Evolutionary conservation across 2,113 vertebrate genomes (phyloP).

Genomic region (Cygnus atratus): DNA sequence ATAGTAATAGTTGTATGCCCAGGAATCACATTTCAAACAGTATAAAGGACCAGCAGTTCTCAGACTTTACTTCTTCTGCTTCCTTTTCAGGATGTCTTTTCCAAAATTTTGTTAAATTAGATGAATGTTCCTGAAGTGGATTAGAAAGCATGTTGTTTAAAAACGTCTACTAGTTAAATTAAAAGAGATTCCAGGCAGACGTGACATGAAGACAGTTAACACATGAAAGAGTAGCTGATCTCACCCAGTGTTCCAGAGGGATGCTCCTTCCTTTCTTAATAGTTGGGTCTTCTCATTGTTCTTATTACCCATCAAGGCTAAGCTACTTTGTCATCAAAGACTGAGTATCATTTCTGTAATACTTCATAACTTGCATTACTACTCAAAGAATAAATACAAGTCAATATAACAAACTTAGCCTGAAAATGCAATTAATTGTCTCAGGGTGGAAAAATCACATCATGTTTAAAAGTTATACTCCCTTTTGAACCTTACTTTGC

Average conservation of each 20-base stretch:
- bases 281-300: not conserved
- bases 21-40: not conserved
- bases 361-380: not conserved
- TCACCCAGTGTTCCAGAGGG: not conserved
- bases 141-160: not conserved
- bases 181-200: not conserved
- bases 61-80: not conserved
- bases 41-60: not conserved
- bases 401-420: not conserved
- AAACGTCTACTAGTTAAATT: not conserved
- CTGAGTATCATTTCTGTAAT: not conserved
- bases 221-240: not conserved
- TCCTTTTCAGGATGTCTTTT: not conserved
- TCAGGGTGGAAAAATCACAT: not conserved
- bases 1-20: not conserved
- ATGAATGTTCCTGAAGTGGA: not conserved
- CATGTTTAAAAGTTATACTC: not conserved
- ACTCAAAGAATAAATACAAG: not conserved
- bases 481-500: not conserved
- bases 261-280: not conserved
- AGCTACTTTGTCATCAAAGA: not conserved
- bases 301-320: not conserved
- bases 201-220: not conserved
- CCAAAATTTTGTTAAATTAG: not conserved
- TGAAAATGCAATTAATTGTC: not conserved